These are phyloP conservation scores for Hymenopus coronatus DNA, from an alignment of 2,888 invertebrate species.

Conservation along the genomic window DNA sequence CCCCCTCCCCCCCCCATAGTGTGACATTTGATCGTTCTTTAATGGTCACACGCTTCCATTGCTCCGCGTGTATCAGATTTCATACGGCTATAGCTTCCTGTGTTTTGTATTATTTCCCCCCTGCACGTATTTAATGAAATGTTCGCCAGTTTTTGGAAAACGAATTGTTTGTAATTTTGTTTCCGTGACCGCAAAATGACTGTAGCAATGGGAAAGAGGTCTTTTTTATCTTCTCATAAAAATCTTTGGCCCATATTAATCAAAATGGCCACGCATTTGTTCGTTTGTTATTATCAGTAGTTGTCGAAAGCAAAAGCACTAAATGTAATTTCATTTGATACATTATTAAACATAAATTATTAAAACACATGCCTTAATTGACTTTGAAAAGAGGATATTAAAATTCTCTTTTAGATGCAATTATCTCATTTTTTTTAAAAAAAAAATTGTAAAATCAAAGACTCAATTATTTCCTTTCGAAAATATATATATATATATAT, in stretches of 20 bases:
- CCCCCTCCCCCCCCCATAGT: not conserved
- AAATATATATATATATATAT: no score
- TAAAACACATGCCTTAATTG: no score
- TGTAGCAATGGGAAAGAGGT: not conserved
- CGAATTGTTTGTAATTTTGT: not conserved
- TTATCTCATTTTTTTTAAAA: no score
- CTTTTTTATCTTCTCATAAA: not conserved
- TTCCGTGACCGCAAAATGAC: not conserved
- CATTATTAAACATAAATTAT: no score
- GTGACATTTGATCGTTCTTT: constrained; percentile 21
- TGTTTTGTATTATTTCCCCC: not conserved
- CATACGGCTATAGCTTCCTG: not conserved
- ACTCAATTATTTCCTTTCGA: no score
- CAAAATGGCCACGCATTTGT: not conserved
- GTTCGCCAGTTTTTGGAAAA: not conserved
- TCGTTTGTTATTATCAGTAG: no score
- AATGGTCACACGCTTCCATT: constrained; percentile 3
- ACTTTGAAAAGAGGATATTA: no score
- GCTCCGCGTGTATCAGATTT: not conserved
- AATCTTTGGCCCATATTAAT: not conserved
- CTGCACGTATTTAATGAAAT: not conserved
- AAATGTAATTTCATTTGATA: no score
- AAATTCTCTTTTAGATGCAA: no score
- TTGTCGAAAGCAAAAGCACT: no score
- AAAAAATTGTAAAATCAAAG: no score